Conservation (phyloP, 2,113 vertebrate species). For the Pristiophorus japonicus region DNA sequence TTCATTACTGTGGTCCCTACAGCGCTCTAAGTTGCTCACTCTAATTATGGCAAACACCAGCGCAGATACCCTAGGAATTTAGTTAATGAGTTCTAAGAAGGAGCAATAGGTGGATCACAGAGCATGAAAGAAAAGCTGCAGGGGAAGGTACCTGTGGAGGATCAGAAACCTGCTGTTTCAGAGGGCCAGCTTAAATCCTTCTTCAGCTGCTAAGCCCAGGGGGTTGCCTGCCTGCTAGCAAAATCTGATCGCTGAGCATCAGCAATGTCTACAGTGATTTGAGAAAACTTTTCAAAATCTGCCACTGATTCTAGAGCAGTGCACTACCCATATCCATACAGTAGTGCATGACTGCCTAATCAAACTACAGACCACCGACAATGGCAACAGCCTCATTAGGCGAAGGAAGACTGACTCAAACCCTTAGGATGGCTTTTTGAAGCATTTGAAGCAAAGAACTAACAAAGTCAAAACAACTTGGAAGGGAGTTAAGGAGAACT, state of each 20-base stretch:
- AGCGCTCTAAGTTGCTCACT: neutral
- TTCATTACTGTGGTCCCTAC: neutral
- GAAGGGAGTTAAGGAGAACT: too few species aligned
- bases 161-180: neutral
- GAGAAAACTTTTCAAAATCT: neutral
- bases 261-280: neutral
- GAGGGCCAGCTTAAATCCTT: neutral
- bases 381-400: neutral
- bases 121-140: neutral
- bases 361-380: neutral
- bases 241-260: neutral
- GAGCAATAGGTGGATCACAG: neutral
- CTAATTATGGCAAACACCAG: neutral
- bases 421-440: neutral
- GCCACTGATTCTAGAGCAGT: neutral
- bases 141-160: neutral
- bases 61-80: neutral
- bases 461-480: neutral
- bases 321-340: neutral
- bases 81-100: neutral
- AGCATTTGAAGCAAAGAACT: neutral
- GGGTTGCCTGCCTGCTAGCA: neutral
- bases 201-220: neutral
- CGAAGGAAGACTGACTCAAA: neutral
- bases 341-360: neutral